Evolutionary conservation across 1,140 invertebrate species (phyloP).

Genomic region (Luehdorfia chinensis): DNA sequence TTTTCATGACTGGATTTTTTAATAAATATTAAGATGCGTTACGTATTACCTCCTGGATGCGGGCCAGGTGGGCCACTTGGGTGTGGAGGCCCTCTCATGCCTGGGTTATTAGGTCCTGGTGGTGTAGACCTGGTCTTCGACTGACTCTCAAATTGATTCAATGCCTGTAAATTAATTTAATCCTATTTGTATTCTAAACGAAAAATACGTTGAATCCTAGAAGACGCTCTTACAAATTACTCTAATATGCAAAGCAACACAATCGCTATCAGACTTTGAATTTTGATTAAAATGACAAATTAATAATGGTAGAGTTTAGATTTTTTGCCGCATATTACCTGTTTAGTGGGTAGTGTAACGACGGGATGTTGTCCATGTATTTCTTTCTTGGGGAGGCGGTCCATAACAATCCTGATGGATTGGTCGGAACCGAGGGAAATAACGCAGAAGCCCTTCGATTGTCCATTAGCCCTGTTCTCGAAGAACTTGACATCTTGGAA

Average conservation of each 20-base stretch:
- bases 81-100: slow-evolving; percentile 79
- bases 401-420: slow-evolving; percentile 93
- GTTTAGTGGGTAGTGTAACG: slow-evolving; percentile 96
- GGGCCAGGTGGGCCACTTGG: slow-evolving; percentile 80
- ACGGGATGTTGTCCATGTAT: slow-evolving; percentile 96
- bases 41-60: slow-evolving; percentile 65
- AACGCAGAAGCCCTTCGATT: slow-evolving; percentile 98
- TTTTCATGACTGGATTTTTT: no score
- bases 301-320: no score
- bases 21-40: no score
- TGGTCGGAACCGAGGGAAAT: slow-evolving; percentile 94
- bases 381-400: slow-evolving; percentile 95
- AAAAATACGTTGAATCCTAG: no score
- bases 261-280: no score
- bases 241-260: no score
- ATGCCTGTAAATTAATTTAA: slow-evolving; percentile 65
- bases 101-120: slow-evolving; percentile 81
- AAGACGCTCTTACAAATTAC: no score
- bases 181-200: no score
- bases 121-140: slow-evolving; percentile 91
- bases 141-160: slow-evolving; percentile 91
- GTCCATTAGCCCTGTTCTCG: slow-evolving; percentile 99
- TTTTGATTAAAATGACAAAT: no score
- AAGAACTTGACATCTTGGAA: slow-evolving; percentile 99
- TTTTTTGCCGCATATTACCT: slow-evolving; percentile 79